Evolutionary conservation across 1,140 invertebrate species (phyloP).

Genomic region (Brachionus angularis): DNA sequence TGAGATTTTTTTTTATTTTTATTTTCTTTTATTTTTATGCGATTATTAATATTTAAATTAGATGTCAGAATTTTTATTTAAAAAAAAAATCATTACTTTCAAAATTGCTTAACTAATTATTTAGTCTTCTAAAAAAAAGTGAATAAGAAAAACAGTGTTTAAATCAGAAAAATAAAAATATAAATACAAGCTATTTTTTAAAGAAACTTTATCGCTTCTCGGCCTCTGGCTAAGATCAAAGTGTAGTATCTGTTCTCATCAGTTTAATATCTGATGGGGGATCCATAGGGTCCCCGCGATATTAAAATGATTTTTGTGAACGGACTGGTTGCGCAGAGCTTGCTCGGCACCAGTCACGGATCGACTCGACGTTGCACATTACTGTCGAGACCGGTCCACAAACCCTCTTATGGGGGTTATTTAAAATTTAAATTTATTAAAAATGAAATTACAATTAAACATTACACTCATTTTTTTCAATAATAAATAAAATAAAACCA

Average conservation of each 20-base stretch:
- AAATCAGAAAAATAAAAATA: not conserved
- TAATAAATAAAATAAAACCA: too few species aligned
- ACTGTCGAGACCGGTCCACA: conserved; percentile 37
- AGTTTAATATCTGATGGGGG: conserved; percentile 42
- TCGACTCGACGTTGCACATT: conserved; percentile 27
- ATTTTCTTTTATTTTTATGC: too few species aligned
- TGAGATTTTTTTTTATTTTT: too few species aligned
- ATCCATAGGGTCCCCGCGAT: conserved; percentile 36
- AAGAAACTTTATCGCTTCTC: conserved; percentile 5
- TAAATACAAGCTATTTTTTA: not conserved
- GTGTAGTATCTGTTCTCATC: conserved; percentile 43
- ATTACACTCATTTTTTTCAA: too few species aligned
- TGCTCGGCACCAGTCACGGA: conserved; percentile 42
- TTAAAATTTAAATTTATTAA: too few species aligned
- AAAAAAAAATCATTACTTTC: too few species aligned
- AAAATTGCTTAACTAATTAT: too few species aligned
- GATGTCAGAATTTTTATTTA: too few species aligned
- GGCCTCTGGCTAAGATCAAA: conserved; percentile 43
- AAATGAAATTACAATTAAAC: too few species aligned
- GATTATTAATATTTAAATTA: too few species aligned
- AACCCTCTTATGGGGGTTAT: not conserved
- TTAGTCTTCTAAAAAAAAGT: too few species aligned
- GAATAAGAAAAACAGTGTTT: not conserved
- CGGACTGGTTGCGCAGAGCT: conserved; percentile 42
- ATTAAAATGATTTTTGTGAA: conserved; percentile 38